Conservation (phyloP, 2,113 vertebrate genomes). For the Psittacula cyanocephala region DNA sequence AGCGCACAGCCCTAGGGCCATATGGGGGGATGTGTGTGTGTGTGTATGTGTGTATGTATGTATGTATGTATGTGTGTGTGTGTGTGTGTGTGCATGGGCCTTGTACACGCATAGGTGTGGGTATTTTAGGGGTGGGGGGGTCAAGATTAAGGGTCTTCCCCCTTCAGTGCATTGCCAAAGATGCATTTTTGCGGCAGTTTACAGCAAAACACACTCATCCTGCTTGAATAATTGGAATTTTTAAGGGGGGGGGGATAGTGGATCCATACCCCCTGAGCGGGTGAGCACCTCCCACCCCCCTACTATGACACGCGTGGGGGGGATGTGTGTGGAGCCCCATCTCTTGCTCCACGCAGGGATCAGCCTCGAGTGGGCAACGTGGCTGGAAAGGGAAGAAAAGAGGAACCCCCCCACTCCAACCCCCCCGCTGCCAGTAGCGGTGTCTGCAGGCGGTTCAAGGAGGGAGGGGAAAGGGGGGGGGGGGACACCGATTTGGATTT, state of each 20-base stretch:
- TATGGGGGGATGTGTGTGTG: not conserved
- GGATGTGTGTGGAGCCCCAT: too few species aligned
- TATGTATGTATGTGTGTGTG: not conserved
- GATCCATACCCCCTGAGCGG: not conserved
- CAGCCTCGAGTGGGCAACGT: not conserved
- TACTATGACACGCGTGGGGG: not conserved
- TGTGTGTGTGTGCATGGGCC: not conserved
- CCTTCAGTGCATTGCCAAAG: not conserved
- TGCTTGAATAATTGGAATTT: not conserved
- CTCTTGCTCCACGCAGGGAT: not conserved
- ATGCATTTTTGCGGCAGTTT: not conserved
- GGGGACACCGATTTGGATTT: not conserved
- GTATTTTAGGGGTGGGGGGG: not conserved
- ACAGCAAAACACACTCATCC: too few species aligned
- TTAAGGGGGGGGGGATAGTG: too few species aligned
- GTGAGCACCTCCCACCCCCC: not conserved
- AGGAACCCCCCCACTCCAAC: not conserved
- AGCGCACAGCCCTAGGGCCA: not conserved
- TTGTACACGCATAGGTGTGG: not conserved
- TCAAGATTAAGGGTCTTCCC: not conserved
- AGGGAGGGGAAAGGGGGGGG: not conserved
- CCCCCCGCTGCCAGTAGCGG: not conserved
- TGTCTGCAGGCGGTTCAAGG: not conserved
- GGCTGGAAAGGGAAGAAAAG: not conserved
- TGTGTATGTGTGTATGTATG: not conserved